These are phyloP conservation scores for Drosophila robusta DNA, from an alignment of 2,888 invertebrate species.

Conservation along the genomic window DNA sequence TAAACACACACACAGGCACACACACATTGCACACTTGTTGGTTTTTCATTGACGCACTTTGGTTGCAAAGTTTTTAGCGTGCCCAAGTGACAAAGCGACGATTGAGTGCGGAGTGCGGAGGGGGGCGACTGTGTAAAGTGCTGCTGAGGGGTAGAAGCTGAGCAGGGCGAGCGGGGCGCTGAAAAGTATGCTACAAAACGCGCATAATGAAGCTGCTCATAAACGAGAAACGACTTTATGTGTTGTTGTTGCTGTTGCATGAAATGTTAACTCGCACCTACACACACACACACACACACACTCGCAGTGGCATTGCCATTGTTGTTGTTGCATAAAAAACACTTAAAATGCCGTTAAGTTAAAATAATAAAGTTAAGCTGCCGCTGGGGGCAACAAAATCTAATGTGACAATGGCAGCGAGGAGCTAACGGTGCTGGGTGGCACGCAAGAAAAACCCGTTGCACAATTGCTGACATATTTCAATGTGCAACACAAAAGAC, in stretches of 20 bases:
- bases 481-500: constrained; percentile 77
- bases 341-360: constrained; percentile 79
- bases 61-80: constrained; percentile 57
- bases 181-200: constrained; percentile 70
- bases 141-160: neutral
- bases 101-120: neutral
- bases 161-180: neutral
- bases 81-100: constrained; percentile 51
- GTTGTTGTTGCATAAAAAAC: constrained; percentile 71
- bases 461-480: constrained; percentile 77
- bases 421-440: constrained; percentile 5
- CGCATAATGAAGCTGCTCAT: constrained; percentile 76
- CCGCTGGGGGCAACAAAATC: constrained; percentile 72
- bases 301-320: constrained; percentile 10
- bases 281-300: constrained; percentile 25
- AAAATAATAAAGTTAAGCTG: constrained; percentile 79
- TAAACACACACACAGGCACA: constrained; percentile 29
- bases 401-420: constrained; percentile 70
- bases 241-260: constrained; percentile 30
- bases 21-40: constrained; percentile 57
- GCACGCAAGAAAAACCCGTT: constrained; percentile 41
- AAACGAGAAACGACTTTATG: constrained; percentile 57
- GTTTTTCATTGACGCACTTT: constrained; percentile 69
- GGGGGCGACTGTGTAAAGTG: constrained; percentile 4
- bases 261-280: constrained; percentile 69